Conservation (phyloP, 2,888 invertebrate species). For the Drosophila helvetica region DNA sequence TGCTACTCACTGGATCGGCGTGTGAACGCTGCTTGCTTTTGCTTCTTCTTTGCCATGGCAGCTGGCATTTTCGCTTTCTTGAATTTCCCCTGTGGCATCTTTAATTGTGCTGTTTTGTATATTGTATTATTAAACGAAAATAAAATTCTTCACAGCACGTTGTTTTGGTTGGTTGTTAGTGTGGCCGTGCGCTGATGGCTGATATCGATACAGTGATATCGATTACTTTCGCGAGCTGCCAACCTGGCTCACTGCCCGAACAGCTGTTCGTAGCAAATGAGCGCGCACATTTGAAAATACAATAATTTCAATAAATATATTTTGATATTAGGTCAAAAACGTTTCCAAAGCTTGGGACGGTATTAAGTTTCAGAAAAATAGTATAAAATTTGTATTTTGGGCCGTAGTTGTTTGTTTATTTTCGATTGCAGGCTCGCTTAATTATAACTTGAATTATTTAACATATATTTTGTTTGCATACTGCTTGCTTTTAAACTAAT, state of each 20-base stretch:
- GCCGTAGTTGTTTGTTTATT: slow-evolving; percentile 27
- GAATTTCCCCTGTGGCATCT: slow-evolving; percentile 87
- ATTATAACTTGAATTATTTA: slow-evolving; percentile 50
- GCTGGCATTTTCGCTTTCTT: slow-evolving; percentile 86
- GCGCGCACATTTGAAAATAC: background rate
- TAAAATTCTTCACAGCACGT: slow-evolving; percentile 25
- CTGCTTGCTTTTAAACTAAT: slow-evolving; percentile 38
- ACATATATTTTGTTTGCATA: slow-evolving; percentile 51
- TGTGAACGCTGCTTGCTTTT: slow-evolving; percentile 84
- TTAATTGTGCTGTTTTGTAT: slow-evolving; percentile 22
- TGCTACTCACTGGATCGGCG: slow-evolving; percentile 86
- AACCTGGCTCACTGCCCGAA: background rate
- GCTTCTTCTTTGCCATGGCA: slow-evolving; percentile 85
- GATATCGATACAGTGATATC: slow-evolving; percentile 6
- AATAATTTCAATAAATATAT: background rate
- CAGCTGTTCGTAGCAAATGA: background rate
- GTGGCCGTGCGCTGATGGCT: background rate
- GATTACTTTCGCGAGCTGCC: slow-evolving; percentile 2
- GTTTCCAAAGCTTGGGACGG: background rate
- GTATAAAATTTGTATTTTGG: slow-evolving; percentile 1
- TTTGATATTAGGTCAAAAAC: too few species aligned
- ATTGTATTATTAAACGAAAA: background rate
- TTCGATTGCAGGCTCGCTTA: slow-evolving; percentile 53
- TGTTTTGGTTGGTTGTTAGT: slow-evolving; percentile 30
- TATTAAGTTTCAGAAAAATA: slow-evolving; percentile 21